Percentiles rank a stretch among this genome's conserved stretches.
phyloP scores from a whole-genome alignment of 2,113 vertebrate genomes.

The Festucalex cinctus region DNA sequence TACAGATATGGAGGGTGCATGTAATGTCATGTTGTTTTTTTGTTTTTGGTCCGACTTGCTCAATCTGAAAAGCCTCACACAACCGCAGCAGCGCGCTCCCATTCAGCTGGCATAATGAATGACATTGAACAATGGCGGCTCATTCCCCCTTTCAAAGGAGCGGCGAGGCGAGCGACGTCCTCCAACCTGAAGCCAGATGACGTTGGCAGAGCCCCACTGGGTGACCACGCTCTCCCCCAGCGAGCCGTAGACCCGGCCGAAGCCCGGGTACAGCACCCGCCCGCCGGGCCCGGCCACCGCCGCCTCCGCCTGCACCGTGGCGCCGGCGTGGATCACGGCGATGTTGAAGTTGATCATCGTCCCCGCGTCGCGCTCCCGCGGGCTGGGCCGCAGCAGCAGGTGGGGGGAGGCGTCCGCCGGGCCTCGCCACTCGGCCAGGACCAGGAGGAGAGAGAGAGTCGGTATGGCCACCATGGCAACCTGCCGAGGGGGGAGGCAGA shows the following conservation, averaged over 20 bases:
- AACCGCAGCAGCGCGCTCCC: slow-evolving; percentile 32
- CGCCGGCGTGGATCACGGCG: slow-evolving; percentile 76
- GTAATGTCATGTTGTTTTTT: slow-evolving; percentile 22
- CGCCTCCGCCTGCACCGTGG: slow-evolving; percentile 71
- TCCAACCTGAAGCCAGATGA: slow-evolving; percentile 84
- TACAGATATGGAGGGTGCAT: slow-evolving; percentile 31
- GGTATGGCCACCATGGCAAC: slow-evolving; percentile 79
- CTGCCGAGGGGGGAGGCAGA: slow-evolving; percentile 68
- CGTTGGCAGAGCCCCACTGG: slow-evolving; percentile 81
- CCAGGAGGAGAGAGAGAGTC: slow-evolving; percentile 82
- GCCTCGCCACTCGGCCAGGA: slow-evolving; percentile 82
- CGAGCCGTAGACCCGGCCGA: slow-evolving; percentile 78
- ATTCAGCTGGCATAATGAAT: slow-evolving; percentile 57
- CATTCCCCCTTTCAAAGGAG: slow-evolving; percentile 48
- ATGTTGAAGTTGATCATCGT: slow-evolving; percentile 79
- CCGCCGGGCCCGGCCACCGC: slow-evolving; percentile 72
- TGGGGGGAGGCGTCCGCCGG: slow-evolving; percentile 70
- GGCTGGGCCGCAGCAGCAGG: slow-evolving; percentile 77
- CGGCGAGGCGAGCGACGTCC: slow-evolving; percentile 34
- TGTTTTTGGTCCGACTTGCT: slow-evolving; percentile 37
- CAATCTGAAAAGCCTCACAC: slow-evolving; percentile 25
- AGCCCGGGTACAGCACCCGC: slow-evolving; percentile 82
- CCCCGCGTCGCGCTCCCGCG: slow-evolving; percentile 73
- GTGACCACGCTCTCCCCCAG: slow-evolving; percentile 81
- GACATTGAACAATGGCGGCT: slow-evolving; percentile 28